Base-by-base conservation (phyloP, 2,113 vertebrate genomes). In the Hemiprocne comata region DNA sequence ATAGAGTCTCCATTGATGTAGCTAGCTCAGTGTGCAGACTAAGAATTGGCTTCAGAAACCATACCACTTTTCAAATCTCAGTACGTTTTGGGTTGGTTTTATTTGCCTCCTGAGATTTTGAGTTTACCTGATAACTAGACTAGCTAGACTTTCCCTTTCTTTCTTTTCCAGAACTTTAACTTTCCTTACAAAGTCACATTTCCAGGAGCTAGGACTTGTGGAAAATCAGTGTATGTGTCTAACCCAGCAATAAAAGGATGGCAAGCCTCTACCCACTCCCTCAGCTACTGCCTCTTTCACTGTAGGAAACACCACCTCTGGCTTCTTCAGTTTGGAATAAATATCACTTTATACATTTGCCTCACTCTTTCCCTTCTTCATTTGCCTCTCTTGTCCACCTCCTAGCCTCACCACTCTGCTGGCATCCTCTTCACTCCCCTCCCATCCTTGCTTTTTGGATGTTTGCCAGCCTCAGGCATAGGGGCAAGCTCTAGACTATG, bases 81-180 rank as follows among this genome's bases (percentile, higher is more conserved):
- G 3, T 44, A 18, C 0, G 0, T 17, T 64, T 87, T 25, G 29
- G 9, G 26, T 11, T 65, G 29, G 0, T 48, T 78, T 82, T 34
- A 34, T 46, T 73, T 70, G 13, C 28, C 44, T 82, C 16, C 66
- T 14, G 33, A 67, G 61, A 12, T 48, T 65, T 61, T 8, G 10
- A 50, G 17, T 55, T 83, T 50, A 50, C 11, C 11, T 23, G 71
- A 0, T 31, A 36, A 19, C 36, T 61, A 4, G 2, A 24, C 74
- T 53, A 33, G 11, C 4, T 81, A 36, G 28, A 64, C 34, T 60
- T 73, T 46, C 54, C 21, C 53, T 65, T 76, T 34, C 33, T 72
- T 78, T 48, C 16, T 51, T 82, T 76, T n/a, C 33, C 28, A 69
- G 53, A 57, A 69, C 26, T 26, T 81, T 48, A 57, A 69, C 64